Evolutionary conservation across 1,140 invertebrate species (phyloP), one percentile per base, ranked within the genome.

Genomic region (Archegozetes longisetosus): DNA sequence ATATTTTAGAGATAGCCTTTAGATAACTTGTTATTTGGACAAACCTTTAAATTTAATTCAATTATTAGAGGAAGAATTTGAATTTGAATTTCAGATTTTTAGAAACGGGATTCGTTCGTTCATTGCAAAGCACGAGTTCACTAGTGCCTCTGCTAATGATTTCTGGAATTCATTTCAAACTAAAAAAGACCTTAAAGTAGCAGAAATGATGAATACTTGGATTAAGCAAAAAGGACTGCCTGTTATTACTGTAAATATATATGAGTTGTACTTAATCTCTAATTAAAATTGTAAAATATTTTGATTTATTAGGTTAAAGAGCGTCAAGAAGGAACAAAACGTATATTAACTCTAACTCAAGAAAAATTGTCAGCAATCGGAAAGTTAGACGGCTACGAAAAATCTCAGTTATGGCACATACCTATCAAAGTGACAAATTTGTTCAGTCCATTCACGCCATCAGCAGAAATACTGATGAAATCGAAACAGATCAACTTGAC

Each of bases 61-160:
- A n/a, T n/a, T n/a, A n/a, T n/a, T n/a, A n/a, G n/a, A n/a, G n/a
- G n/a, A n/a, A n/a, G n/a, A n/a, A n/a, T n/a, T 12, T 56, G 2
- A 17, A 1, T 51, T 51, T 56, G 22, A 32, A 12, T 23, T 25
- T 55, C 24, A 74, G 85, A 88, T 71, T 20, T 98, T 98, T 70
- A 80, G 85, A 20, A 87, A 84, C 72, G 93, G 93, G 26, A 93
- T 98, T 86, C 84, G 92, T 68, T 69, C 84, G 3, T 99, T 98
- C 68, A 73, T 99, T 59, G 89, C 82, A 3, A 80, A 82, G 60
- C 87, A 93, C 75, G 83, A 84, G 71, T 94, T 92, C 69, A 78
- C 75, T 40, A 95, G 98, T 70, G 91, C 94, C 2, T 82, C 84
- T 64, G 98, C 95, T 13, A 85, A 90, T 70, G 90, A 98, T 71